Conservation (phyloP, 2,113 vertebrate species). For the Saimiri boliviensis region DNA sequence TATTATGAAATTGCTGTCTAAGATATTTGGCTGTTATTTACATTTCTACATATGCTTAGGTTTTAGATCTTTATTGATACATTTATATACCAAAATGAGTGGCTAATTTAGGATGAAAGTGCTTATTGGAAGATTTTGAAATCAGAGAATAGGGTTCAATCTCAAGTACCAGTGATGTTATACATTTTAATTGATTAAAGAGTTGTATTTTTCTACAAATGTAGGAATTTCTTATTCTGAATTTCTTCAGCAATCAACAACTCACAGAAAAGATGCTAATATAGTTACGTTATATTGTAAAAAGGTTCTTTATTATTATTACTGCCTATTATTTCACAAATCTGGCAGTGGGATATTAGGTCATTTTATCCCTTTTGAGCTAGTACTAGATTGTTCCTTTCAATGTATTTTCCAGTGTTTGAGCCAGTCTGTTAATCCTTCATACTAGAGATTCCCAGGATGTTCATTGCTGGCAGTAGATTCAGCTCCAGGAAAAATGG, state of each 20-base stretch:
- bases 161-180: not conserved
- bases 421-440: conserved; percentile 54
- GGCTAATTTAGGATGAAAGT: conserved; percentile 2
- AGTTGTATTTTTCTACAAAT: not conserved
- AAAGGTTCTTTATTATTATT: not conserved
- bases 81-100: not conserved
- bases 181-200: conserved; percentile 21
- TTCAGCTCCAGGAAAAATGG: conserved; percentile 57
- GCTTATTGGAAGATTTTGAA: conserved; percentile 23
- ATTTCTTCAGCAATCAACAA: conserved; percentile 25
- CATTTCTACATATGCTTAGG: not conserved
- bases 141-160: conserved; percentile 30
- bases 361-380: conserved; percentile 47
- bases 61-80: not conserved
- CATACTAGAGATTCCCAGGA: conserved; percentile 49
- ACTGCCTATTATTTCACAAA: conserved; percentile 19
- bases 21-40: conserved; percentile 1
- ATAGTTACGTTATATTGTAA: not conserved
- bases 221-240: conserved; percentile 1
- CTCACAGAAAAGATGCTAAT: not conserved
- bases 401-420: conserved; percentile 37
- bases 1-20: not conserved
- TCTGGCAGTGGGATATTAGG: conserved; percentile 23
- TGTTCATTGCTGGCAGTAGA: conserved; percentile 36
- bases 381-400: conserved; percentile 29